A percentile compares a stretch with the other conserved stretches of the same genome.
Evolutionary conservation across 2,113 vertebrate genomes (phyloP).

Genomic region (Notechis scutatus): DNA sequence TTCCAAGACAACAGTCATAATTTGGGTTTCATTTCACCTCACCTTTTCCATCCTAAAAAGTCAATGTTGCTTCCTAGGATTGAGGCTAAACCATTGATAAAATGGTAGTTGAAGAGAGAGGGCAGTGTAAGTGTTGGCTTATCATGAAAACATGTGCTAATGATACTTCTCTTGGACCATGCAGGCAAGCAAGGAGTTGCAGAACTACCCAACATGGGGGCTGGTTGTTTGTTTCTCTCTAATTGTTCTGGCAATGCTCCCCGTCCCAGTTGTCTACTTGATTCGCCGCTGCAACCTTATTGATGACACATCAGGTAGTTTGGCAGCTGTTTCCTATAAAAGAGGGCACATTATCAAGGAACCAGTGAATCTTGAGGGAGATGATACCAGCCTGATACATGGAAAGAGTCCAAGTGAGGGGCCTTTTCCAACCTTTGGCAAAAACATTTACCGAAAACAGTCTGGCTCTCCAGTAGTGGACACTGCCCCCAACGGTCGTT

Average conservation of each 20-base stretch:
- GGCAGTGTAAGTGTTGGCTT: background rate
- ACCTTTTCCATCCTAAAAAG: background rate
- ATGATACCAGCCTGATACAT: conserved; percentile 86
- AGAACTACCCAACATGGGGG: conserved; percentile 86
- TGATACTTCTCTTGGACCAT: conserved; percentile 11
- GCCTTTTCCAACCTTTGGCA: conserved; percentile 84
- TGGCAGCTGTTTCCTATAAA: conserved; percentile 87
- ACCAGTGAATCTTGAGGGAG: conserved; percentile 76
- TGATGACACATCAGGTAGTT: conserved; percentile 74
- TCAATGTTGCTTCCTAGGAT: background rate
- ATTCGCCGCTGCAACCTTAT: conserved; percentile 85
- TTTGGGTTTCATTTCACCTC: background rate
- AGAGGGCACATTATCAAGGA: conserved; percentile 92
- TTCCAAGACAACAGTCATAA: background rate
- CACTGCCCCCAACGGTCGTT: conserved; percentile 89
- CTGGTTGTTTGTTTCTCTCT: conserved; percentile 83
- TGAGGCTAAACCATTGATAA: background rate
- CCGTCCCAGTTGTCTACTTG: conserved; percentile 83
- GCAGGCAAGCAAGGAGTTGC: conserved; percentile 79
- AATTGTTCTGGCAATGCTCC: conserved; percentile 82
- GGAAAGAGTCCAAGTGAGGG: conserved; percentile 86
- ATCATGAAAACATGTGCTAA: background rate
- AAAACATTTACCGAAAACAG: conserved; percentile 89
- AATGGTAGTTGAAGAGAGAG: background rate
- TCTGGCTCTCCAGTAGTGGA: conserved; percentile 74